A percentile compares a stretch with the other conserved stretches of the same genome.
These are phyloP conservation scores for Dicyrtoma fusca DNA, from an alignment of 2,888 invertebrate species.

Conservation along the genomic window DNA sequence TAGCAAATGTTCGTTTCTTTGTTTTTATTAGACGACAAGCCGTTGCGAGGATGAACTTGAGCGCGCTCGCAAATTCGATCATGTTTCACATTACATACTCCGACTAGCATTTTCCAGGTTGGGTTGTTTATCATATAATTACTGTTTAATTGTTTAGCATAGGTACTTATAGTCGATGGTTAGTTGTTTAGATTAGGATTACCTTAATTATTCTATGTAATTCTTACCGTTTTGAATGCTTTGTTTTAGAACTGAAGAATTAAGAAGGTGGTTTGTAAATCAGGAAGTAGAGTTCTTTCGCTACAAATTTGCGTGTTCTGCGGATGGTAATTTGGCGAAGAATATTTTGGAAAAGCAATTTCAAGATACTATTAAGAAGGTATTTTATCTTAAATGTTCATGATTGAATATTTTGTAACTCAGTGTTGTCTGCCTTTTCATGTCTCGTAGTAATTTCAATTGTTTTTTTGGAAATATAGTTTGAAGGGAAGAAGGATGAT, in stretches of 20 bases:
- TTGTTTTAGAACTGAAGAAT: conserved; percentile 70
- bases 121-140: conserved; percentile 51
- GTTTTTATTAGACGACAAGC: conserved; percentile 45
- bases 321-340: background rate
- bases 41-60: conserved; percentile 69
- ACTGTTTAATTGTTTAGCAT: conserved; percentile 3
- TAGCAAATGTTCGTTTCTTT: background rate
- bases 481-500: conserved; percentile 71
- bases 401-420: background rate
- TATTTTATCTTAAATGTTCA: background rate
- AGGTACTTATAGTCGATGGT: background rate
- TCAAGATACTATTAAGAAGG: conserved; percentile 11
- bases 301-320: conserved; percentile 64
- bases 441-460: no score
- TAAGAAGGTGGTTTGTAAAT: conserved; percentile 83
- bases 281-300: conserved; percentile 90
- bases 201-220: no score
- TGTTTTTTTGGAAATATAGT: conserved; percentile 59
- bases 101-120: conserved; percentile 85
- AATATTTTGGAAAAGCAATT: conserved; percentile 7
- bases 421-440: no score
- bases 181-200: no score
- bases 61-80: conserved; percentile 64
- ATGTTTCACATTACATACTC: conserved; percentile 90
- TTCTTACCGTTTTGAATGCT: no score